Evolutionary conservation across 2,797 vertebrate genomes (phyloP), one percentile per base, ranked within the genome.

Genomic region (Brotula barbata): DNA sequence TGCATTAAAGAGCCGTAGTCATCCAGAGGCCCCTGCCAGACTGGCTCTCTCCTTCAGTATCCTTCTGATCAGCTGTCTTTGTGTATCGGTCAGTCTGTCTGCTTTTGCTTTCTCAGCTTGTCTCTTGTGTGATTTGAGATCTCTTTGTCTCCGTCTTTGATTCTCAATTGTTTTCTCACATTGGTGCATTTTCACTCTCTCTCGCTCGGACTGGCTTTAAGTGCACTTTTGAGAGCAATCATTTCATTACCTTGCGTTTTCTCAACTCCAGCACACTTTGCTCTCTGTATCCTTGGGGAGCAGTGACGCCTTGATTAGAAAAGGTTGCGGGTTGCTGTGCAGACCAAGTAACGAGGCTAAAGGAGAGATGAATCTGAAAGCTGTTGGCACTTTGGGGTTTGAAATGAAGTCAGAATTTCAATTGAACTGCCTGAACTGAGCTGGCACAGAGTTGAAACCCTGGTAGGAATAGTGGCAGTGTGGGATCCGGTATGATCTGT

Each of bases 1-100:
- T 81, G 78, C 89, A 92, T 87, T 90, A 88, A 90, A 92, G 87
- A 83, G 86, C 81, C 46, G 82, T 88, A 84, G 88, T 80, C 88
- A 77, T 85, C 81, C 77, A 78, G 73, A 71, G 73, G 80, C 70
- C 86, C 75, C 86, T 87, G 90, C 88, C 91, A 92, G 90, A 75
- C 81, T 77, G 81, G 81, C 89, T 87, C 84, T 50, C 54, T 78
- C 62, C 82, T 61, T 74, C 77, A 66, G 83, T 75, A 72, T 82
- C 58, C 75, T 66, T 58, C 64, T 80, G 62, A 79, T 77, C 63
- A 71, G 73, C 79, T 80, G 56, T 64, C 70, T 87, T 75, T 78
- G 82, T 82, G 68, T 84, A 69, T 87, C 72, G 20, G 51, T 37
- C 23, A 15, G 75, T 71, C 48, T 83, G 34, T 69, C 69, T 53